Conservation (phyloP, 2,113 vertebrate species). For the Mohoua ochrocephala region DNA sequence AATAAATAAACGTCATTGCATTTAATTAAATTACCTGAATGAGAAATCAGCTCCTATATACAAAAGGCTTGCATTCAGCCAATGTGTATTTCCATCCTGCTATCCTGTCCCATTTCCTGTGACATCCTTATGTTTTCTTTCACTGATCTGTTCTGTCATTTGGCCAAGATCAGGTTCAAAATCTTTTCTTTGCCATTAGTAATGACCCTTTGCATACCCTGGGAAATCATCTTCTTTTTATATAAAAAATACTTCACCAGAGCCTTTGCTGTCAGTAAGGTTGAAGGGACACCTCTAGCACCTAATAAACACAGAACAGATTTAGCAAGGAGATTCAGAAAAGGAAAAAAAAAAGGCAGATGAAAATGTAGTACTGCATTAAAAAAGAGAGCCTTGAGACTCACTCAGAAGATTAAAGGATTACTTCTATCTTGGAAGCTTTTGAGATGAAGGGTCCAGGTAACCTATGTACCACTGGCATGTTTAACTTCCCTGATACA, state of each 20-base stretch:
- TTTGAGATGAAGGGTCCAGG: slow-evolving; percentile 5
- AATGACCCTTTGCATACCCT: neutral
- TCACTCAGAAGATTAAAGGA: slow-evolving; percentile 41
- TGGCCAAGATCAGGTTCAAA: neutral
- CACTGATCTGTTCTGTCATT: neutral
- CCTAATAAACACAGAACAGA: slow-evolving; percentile 10
- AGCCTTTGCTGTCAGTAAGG: slow-evolving; percentile 2
- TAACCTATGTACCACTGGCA: neutral
- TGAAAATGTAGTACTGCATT: slow-evolving; percentile 1
- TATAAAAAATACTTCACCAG: neutral
- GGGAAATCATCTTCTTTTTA: neutral
- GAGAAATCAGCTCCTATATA: neutral
- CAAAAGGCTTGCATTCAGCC: neutral
- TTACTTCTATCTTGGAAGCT: slow-evolving; percentile 19
- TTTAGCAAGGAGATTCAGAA: slow-evolving; percentile 27
- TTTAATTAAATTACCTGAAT: neutral
- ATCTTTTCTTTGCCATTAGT: neutral
- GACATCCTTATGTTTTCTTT: neutral
- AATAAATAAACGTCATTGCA: neutral
- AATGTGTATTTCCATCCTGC: neutral
- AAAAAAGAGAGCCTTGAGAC: slow-evolving; percentile 9
- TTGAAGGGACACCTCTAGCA: neutral
- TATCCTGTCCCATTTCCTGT: neutral
- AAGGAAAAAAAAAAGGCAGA: neutral
- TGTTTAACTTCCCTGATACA: neutral